Percentiles rank a stretch among this genome's conserved stretches.
Evolutionary conservation across 2,888 invertebrate genomes (phyloP).

Genomic region (Eristalis pertinax): DNA sequence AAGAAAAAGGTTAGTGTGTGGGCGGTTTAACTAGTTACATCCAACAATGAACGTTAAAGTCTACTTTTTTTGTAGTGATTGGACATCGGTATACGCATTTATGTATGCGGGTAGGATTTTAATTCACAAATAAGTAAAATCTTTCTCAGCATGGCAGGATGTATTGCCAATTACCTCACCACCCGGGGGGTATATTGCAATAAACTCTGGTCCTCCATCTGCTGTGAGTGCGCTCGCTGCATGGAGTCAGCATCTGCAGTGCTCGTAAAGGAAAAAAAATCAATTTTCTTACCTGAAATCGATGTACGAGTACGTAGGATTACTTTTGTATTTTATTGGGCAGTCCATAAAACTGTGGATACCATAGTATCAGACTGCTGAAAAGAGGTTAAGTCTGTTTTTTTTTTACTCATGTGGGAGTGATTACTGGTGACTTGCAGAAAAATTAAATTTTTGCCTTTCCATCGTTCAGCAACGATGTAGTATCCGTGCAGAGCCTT

Average conservation of each 20-base stretch:
- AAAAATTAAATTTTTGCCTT: background rate
- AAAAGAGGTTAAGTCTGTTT: background rate
- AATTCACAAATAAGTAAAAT: background rate
- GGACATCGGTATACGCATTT: background rate
- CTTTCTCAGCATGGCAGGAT: background rate
- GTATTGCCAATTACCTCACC: background rate
- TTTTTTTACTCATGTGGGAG: background rate
- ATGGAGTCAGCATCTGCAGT: background rate
- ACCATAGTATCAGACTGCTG: background rate
- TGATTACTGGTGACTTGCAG: background rate
- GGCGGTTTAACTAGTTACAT: background rate
- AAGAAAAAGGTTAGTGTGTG: background rate
- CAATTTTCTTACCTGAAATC: slow-evolving; percentile 17
- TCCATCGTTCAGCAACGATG: background rate
- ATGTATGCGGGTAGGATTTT: background rate
- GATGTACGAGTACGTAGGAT: background rate
- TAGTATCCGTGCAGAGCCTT: too few relatives aligned
- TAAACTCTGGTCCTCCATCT: background rate
- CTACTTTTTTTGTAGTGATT: background rate
- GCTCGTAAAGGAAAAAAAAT: slow-evolving; percentile 10
- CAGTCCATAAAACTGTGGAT: background rate
- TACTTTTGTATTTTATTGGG: background rate
- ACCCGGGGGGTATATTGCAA: background rate
- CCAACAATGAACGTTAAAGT: background rate
- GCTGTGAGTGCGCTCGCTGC: background rate